These are phyloP conservation scores for Chalcosyrphus nemorum DNA, from an alignment of 2,888 invertebrate genomes.

Conservation along the genomic window DNA sequence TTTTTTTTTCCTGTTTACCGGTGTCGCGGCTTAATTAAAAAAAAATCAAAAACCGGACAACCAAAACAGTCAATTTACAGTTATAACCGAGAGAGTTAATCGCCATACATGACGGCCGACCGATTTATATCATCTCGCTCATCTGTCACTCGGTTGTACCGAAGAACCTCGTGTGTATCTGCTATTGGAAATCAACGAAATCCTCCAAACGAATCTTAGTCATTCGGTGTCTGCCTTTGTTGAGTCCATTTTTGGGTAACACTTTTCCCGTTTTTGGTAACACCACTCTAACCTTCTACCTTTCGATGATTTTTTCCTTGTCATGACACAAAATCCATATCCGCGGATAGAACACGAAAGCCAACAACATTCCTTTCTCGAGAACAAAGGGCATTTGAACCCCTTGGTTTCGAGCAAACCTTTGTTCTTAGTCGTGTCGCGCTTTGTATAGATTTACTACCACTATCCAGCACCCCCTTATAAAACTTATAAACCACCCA, in stretches of 20 bases:
- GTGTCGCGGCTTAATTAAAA: constrained; percentile 52
- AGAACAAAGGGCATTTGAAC: constrained; percentile 64
- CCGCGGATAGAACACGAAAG: constrained; percentile 14
- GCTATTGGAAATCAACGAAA: constrained; percentile 47
- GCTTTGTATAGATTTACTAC: constrained; percentile 18
- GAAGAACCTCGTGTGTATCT: constrained; percentile 34
- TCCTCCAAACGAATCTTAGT: constrained; percentile 49
- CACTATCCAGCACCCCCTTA: background rate
- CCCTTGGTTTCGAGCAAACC: constrained; percentile 38
- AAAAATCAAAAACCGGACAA: background rate
- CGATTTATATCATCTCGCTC: constrained; percentile 56
- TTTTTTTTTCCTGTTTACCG: no score
- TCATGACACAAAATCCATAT: constrained; percentile 56
- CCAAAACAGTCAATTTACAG: constrained; percentile 45
- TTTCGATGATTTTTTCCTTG: constrained; percentile 61
- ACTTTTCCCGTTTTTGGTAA: constrained; percentile 69
- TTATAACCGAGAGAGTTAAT: constrained; percentile 39
- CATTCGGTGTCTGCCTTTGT: constrained; percentile 59
- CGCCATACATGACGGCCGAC: constrained; percentile 34
- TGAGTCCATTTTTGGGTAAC: constrained; percentile 36
- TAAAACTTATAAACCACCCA: background rate
- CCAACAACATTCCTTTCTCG: constrained; percentile 34
- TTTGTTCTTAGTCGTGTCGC: constrained; percentile 47
- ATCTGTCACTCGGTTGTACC: constrained; percentile 50
- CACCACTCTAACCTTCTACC: constrained; percentile 13